Percentiles rank a stretch among this genome's conserved stretches.
Conservation (phyloP, 2,113 vertebrate species). For the Bagarius yarrelli region DNA sequence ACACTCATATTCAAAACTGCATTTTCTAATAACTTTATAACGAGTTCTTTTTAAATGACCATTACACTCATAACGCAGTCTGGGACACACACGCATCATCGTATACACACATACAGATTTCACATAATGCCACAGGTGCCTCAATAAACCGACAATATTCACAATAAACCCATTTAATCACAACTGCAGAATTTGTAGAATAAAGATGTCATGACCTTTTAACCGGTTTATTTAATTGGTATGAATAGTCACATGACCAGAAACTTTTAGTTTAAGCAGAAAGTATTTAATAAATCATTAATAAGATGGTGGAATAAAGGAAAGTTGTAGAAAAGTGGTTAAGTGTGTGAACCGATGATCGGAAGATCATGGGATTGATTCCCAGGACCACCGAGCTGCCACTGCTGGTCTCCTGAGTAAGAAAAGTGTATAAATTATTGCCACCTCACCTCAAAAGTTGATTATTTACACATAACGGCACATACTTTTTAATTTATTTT, state of each 20-base stretch:
- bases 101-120: background rate
- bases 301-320: too few relatives aligned
- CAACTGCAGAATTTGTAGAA: background rate
- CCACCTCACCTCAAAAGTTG: background rate
- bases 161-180: background rate
- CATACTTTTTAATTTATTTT: background rate
- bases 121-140: background rate
- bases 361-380: too few relatives aligned
- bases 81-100: slow-evolving; percentile 4
- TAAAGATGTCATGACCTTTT: background rate
- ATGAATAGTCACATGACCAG: background rate
- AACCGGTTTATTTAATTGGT: background rate
- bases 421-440: background rate
- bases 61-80: slow-evolving; percentile 28
- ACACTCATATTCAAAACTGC: background rate
- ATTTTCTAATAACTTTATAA: slow-evolving; percentile 47
- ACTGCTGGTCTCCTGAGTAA: too few relatives aligned
- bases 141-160: background rate
- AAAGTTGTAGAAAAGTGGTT: too few relatives aligned
- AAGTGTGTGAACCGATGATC: too few relatives aligned
- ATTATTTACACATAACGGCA: background rate
- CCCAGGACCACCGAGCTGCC: too few relatives aligned
- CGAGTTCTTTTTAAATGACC: slow-evolving; percentile 33
- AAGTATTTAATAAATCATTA: too few relatives aligned
- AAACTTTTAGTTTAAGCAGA: background rate